Base-by-base conservation (phyloP, 2,888 invertebrate species). In the Muschampia plurimacula region DNA sequence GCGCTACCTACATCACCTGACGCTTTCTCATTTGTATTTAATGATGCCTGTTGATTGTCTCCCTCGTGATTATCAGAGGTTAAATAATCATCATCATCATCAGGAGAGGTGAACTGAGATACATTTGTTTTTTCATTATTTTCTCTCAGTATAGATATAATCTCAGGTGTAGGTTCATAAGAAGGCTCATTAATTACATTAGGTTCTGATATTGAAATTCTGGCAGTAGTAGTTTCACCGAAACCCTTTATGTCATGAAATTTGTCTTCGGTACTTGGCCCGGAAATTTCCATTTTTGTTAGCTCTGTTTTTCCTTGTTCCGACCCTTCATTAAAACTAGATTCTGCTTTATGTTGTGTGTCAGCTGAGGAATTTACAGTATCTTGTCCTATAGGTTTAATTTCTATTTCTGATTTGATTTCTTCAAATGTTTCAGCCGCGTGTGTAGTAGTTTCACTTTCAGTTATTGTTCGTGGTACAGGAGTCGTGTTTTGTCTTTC, bases 151-250 rank as follows among this genome's bases (percentile, higher is more conserved):
- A 86, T 85, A 60, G 88, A 84, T 77, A 86, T 83, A 41, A 88
- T 83, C 75, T 88, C 87, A 2, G 88, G 84, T 76, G 84, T 86
- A 1, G 85, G 79, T 78, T 87, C 87, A 72, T 86, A 84, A n/a
- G 87, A 84, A 15, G 86, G 82, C 57, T 87, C 87, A 73, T 84
- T 85, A 68, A 84, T 84, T 49, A 83, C 77, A 72, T 86, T 84
- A 65, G 84, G 82, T 74, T 87, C 87, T 2, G 85, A 84, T 75
- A 85, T 78, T 1, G 85, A 85, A 49, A 84, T 78, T 77, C 79
- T 84, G n/a, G 74, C 69, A 39, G 87, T 88, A 8, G 85, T 85
- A 0, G 76, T 81, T 75, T 85, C 69, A 36, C 60, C 36, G 2
- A 68, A 36, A 46, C 62, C 59, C 41, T 72, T 74, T 64, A 75